Evolutionary conservation across 2,888 invertebrate species (phyloP).

Genomic region (Erpobdella octoculata): DNA sequence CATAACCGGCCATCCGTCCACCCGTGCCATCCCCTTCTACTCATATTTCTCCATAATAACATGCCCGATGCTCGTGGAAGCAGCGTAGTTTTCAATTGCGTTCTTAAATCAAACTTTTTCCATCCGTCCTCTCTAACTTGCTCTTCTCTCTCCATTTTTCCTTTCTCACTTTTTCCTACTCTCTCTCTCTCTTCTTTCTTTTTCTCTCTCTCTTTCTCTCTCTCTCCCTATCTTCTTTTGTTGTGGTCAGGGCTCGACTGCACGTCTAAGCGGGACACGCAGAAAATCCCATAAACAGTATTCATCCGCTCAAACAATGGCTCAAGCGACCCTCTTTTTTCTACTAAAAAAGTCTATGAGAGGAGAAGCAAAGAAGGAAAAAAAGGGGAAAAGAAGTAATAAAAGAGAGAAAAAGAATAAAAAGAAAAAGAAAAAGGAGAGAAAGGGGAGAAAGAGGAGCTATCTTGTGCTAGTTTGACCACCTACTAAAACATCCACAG

Average conservation of each 20-base stretch:
- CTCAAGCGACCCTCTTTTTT: constrained; percentile 12
- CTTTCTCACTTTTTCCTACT: not conserved
- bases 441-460: too few relatives aligned
- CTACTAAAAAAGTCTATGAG: not conserved
- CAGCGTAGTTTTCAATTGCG: constrained; percentile 1
- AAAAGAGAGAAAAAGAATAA: not conserved
- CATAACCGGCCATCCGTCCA: too few relatives aligned
- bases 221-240: too few relatives aligned
- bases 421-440: not conserved
- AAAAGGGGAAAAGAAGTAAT: not conserved
- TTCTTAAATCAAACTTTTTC: constrained; percentile 6
- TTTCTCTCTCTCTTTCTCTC: not conserved
- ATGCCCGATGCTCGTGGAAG: too few relatives aligned
- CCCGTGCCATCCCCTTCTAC: too few relatives aligned
- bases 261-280: constrained; percentile 8
- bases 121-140: not conserved
- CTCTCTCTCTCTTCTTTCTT: too few relatives aligned
- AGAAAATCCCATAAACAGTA: constrained; percentile 14
- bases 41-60: too few relatives aligned
- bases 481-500: not conserved
- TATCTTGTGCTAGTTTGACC: too few relatives aligned
- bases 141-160: not conserved
- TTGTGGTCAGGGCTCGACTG: constrained; percentile 2
- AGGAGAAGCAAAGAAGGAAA: not conserved
- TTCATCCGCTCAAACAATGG: constrained; percentile 14